phyloP scores from a whole-genome alignment of 1,140 invertebrate genomes.

The Macrotrachela quadricornifera region DNA sequence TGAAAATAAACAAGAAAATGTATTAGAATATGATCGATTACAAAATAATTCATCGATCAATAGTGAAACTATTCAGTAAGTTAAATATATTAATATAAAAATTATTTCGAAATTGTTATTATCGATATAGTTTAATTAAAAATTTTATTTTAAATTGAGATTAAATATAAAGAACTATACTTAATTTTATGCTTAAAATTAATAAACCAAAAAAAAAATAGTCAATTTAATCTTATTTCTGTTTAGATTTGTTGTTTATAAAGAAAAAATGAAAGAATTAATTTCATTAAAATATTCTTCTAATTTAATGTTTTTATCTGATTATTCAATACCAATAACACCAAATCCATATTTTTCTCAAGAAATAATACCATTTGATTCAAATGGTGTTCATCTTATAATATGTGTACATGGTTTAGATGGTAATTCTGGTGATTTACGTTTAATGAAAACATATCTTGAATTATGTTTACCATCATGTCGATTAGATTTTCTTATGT shows the following conservation, averaged over 20 bases:
- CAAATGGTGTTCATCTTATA: constrained; percentile 50
- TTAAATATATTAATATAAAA: too few relatives aligned
- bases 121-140: too few relatives aligned
- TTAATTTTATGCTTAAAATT: too few relatives aligned
- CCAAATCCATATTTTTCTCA: constrained; percentile 5
- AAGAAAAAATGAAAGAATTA: constrained; percentile 3
- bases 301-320: neutral
- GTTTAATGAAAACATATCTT: constrained; percentile 74
- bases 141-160: too few relatives aligned
- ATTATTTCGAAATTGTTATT: too few relatives aligned
- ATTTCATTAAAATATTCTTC: neutral
- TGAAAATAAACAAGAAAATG: too few relatives aligned
- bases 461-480: constrained; percentile 62
- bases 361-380: neutral
- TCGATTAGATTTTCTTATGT: constrained; percentile 85
- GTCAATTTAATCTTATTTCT: too few relatives aligned
- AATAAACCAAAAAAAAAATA: too few relatives aligned
- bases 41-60: too few relatives aligned
- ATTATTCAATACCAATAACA: neutral
- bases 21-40: too few relatives aligned
- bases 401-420: constrained; percentile 87
- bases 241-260: neutral
- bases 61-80: neutral
- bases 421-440: constrained; percentile 77
- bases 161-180: too few relatives aligned